These are phyloP conservation scores for Selene dorsalis DNA, from an alignment of 2,797 vertebrate species.

Conservation along the genomic window DNA sequence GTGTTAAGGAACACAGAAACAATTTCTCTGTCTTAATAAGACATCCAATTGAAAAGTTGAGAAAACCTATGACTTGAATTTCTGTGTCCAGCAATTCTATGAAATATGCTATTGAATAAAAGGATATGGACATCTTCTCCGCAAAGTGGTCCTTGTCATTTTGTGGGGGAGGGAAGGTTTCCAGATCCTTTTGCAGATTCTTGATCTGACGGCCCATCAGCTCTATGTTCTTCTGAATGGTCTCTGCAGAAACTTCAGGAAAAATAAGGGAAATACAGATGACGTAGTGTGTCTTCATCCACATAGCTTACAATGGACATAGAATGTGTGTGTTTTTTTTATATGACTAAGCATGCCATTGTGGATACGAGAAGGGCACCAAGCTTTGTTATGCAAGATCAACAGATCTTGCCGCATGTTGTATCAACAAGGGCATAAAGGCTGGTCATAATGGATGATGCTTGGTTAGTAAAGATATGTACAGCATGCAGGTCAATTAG, in stretches of 20 bases:
- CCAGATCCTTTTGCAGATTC: slow-evolving; percentile 83
- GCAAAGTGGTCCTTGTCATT: slow-evolving; percentile 87
- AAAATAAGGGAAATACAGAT: slow-evolving; percentile 5
- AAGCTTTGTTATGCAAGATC: accelerated
- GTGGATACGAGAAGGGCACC: neutral
- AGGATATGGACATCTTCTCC: slow-evolving; percentile 91
- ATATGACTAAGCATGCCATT: neutral
- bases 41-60: neutral
- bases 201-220: slow-evolving; percentile 88
- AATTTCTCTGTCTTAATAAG: neutral
- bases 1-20: slow-evolving; percentile 80
- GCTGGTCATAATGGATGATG: neutral
- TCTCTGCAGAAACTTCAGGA: slow-evolving; percentile 88
- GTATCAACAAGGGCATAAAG: neutral
- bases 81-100: neutral
- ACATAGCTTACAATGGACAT: neutral
- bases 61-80: neutral
- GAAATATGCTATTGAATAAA: slow-evolving; percentile 38
- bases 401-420: neutral
- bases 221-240: slow-evolving; percentile 88
- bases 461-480: neutral
- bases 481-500: neutral
- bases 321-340: neutral
- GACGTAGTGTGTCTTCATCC: neutral
- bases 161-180: slow-evolving; percentile 85